Evolutionary conservation across 2,888 invertebrate genomes (phyloP), one percentile per base, ranked within the genome.

Genomic region (Corythucha ciliata): DNA sequence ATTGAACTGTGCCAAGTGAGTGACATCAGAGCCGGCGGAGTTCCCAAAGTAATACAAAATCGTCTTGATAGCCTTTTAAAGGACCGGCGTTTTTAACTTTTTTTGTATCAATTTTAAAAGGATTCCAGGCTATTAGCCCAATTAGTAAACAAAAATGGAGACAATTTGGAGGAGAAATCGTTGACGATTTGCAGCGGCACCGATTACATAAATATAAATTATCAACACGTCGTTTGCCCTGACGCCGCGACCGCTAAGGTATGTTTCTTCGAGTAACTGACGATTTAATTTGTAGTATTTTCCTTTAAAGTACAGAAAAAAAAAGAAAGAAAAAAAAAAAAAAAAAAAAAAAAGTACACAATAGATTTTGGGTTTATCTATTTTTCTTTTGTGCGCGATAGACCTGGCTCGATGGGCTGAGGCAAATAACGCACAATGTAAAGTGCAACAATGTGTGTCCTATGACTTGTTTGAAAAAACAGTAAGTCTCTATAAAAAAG

Each of bases 391-490:
- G n/a, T n/a, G n/a, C n/a, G n/a, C n/a, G n/a, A 57, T 79, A 96
- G 94, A 83, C 80, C 68, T 98, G 97, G 97, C 80, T 94, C 75
- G 84, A 89, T 70, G 91, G 87, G 61, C 78, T 98, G 65, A 79
- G 96, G 72, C 79, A 80, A 72, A 90, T 97, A 70, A 93, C 97
- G 58, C 93, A 94, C 78, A 97, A 96, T 76, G 92, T 91, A 66
- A 97, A 96, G 78, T 93, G 93, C 65, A 94, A 93, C 79, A 97
- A 98, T 78, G 83, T 94, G 65, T 97, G 96, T 72, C 96, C 98
- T 52, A 89, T 93, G 85, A 96, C 93, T 64, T 92, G 93, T 74
- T 81, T 98, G 64, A 90, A 88, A 75, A 98, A 98, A 78, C 97
- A 98, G 97, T 98, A 83, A 90, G 94, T 90, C 67, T 29, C 32